These are phyloP conservation scores for Ormyrus thymus DNA, from an alignment of 2,888 invertebrate species.

Conservation along the genomic window DNA sequence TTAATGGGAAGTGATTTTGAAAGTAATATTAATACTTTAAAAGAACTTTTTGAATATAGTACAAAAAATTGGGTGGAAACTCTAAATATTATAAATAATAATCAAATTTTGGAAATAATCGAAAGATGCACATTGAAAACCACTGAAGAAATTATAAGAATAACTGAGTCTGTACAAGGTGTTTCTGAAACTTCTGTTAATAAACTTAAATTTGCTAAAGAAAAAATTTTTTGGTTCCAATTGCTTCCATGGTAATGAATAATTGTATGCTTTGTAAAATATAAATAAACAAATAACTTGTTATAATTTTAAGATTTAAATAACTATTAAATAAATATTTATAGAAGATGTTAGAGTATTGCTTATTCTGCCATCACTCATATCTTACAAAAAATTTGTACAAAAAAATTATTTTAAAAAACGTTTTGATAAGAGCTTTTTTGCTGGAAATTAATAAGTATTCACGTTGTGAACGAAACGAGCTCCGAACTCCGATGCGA, in stretches of 20 bases:
- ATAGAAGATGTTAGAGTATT: too few species aligned
- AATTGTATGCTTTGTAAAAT: not conserved
- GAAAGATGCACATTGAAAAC: slow-evolving; percentile 53
- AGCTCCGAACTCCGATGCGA: not conserved
- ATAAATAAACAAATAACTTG: not conserved
- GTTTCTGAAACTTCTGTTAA: slow-evolving; percentile 13
- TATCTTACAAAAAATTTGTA: too few species aligned
- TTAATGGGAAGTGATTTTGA: slow-evolving; percentile 52
- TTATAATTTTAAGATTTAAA: not conserved
- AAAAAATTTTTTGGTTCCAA: not conserved
- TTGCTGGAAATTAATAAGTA: slow-evolving; percentile 11
- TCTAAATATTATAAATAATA: slow-evolving; percentile 55
- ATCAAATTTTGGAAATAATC: slow-evolving; percentile 59
- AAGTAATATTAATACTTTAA: slow-evolving; percentile 56
- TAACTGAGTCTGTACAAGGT: slow-evolving; percentile 18
- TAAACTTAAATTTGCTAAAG: slow-evolving; percentile 27
- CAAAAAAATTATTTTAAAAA: too few species aligned
- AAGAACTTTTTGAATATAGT: slow-evolving; percentile 62
- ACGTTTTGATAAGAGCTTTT: not conserved
- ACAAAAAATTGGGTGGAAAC: slow-evolving; percentile 65
- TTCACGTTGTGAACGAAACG: not conserved
- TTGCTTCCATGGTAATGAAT: not conserved
- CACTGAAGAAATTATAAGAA: slow-evolving; percentile 29
- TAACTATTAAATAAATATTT: too few species aligned
- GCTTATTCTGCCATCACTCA: too few species aligned